These are phyloP conservation scores for Salarias fasciatus DNA, from an alignment of 2,797 vertebrate species.

Conservation along the genomic window DNA sequence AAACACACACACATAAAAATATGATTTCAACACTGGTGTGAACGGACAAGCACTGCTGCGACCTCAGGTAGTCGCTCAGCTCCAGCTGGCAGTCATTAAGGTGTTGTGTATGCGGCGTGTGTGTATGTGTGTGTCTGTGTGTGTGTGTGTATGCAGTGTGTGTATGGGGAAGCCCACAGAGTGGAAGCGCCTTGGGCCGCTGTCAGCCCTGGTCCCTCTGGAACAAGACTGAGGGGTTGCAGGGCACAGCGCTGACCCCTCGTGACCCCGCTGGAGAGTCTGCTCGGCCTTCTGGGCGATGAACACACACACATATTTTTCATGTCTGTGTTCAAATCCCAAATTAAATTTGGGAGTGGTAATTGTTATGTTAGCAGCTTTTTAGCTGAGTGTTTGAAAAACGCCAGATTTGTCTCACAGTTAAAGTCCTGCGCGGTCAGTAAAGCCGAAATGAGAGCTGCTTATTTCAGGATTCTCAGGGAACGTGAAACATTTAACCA, in stretches of 20 bases:
- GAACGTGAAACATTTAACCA: not conserved
- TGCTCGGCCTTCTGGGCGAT: conserved; percentile 46
- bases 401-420: no score
- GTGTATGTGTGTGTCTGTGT: conserved; percentile 27
- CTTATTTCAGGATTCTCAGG: no score
- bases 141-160: conserved; percentile 22
- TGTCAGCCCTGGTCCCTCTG: conserved; percentile 74
- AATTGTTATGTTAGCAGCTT: not conserved
- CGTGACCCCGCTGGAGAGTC: conserved; percentile 67
- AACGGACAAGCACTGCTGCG: conserved; percentile 40
- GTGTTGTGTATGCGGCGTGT: conserved; percentile 31
- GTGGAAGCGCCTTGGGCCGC: conserved; percentile 80
- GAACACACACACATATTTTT: conserved; percentile 29
- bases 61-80: conserved; percentile 68
- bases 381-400: no score
- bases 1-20: conserved; percentile 40
- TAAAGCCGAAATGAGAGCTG: no score
- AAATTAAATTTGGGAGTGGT: not conserved
- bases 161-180: conserved; percentile 54
- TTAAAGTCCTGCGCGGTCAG: no score
- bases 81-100: conserved; percentile 79
- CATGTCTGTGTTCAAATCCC: not conserved
- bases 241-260: conserved; percentile 76
- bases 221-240: conserved; percentile 80
- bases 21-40: conserved; percentile 21